phyloP scores from a whole-genome alignment of 2,797 vertebrate genomes.

The Delichon dasypus region DNA sequence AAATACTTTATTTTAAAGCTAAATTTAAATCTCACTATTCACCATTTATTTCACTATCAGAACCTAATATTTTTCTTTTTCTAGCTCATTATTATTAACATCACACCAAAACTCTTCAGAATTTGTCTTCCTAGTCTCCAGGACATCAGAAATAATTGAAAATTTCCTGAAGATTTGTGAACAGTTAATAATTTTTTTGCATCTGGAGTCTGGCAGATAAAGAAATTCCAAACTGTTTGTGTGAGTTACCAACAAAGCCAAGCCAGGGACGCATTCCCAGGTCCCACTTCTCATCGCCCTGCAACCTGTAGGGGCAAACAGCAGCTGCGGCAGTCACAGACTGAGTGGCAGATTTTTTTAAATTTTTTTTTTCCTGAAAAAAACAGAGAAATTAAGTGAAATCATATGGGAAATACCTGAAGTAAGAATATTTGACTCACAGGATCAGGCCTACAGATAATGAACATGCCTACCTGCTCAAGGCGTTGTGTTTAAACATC shows the following conservation, averaged over 20 bases:
- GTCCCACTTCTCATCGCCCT: neutral
- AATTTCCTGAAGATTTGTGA: neutral
- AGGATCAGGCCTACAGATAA: neutral
- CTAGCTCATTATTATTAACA: conserved; percentile 6
- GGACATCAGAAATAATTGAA: neutral
- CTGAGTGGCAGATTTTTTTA: neutral
- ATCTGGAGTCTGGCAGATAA: neutral
- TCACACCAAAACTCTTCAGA: neutral
- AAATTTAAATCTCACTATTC: neutral
- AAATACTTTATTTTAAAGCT: conserved; percentile 34
- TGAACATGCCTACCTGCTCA: neutral
- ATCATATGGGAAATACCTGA: neutral
- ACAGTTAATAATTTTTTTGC: neutral
- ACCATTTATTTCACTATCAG: neutral
- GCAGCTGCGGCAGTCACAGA: neutral
- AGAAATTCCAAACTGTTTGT: neutral
- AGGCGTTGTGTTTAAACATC: neutral
- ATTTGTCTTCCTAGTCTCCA: neutral
- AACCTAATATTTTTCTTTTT: neutral
- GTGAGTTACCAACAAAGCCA: neutral
- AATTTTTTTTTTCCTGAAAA: neutral
- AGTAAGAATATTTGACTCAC: neutral
- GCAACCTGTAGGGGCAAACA: neutral
- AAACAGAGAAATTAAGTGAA: neutral
- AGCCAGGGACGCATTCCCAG: neutral